A percentile compares a stretch with the other conserved stretches of the same genome.
Conservation (phyloP, 2,888 invertebrate species). For the Oscheius onirici region DNA sequence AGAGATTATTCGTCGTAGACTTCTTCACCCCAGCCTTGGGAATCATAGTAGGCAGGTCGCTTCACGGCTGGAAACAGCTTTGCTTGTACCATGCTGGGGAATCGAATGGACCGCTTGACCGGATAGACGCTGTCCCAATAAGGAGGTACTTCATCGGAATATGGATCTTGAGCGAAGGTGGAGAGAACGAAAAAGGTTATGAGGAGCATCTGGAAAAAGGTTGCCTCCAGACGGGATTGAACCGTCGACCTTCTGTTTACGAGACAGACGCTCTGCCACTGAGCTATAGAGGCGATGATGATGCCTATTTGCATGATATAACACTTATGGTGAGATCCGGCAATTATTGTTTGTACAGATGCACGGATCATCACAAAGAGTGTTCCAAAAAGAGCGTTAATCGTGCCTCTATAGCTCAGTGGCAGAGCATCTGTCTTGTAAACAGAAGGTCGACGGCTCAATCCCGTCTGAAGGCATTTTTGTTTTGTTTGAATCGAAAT, state of each 20-base stretch:
- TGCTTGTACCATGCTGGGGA: slow-evolving; percentile 9
- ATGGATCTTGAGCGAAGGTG: background rate
- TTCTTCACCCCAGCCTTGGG: background rate
- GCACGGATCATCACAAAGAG: too few relatives aligned
- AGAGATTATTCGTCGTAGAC: background rate
- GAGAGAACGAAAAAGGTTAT: background rate
- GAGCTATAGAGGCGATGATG: too few relatives aligned
- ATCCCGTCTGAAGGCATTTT: too few relatives aligned
- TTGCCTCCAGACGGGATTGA: background rate
- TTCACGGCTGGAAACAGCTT: slow-evolving; percentile 8
- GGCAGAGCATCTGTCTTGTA: too few relatives aligned
- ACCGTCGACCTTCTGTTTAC: background rate
- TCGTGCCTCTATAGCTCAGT: too few relatives aligned
- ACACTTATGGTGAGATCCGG: too few relatives aligned
- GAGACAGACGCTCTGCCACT: too few relatives aligned
- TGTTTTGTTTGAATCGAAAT: background rate
- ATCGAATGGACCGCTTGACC: slow-evolving; percentile 7
- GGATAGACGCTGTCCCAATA: background rate
- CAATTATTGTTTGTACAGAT: too few relatives aligned
- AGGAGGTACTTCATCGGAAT: background rate
- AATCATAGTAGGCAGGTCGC: background rate
- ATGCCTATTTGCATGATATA: too few relatives aligned
- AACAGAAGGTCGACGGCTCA: too few relatives aligned
- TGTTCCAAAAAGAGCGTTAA: too few relatives aligned
- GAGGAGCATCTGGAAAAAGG: background rate